A percentile compares a stretch with the other conserved stretches of the same genome.
phyloP scores from a whole-genome alignment of 2,113 vertebrate species.

The Nematolebias whitei region DNA sequence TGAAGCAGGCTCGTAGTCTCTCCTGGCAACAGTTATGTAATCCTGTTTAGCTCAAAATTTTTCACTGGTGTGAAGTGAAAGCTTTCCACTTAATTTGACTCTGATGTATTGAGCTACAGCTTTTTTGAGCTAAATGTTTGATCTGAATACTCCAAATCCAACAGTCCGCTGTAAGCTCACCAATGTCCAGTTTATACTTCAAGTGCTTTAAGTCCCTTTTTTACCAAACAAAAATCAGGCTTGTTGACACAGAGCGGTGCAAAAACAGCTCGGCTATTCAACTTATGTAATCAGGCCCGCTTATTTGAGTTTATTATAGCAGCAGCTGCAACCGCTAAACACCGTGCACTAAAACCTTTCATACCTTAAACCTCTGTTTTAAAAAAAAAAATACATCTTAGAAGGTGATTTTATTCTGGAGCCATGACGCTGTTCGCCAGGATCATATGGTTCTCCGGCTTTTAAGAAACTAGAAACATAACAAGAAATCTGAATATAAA shows the following conservation, averaged over 20 bases:
- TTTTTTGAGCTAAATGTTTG: slow-evolving; percentile 43
- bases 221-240: slow-evolving; percentile 37
- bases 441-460: too few species aligned
- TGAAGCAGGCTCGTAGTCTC: not conserved
- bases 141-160: slow-evolving; percentile 55
- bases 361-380: too few species aligned
- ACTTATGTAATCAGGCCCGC: slow-evolving; percentile 33
- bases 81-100: not conserved
- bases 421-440: too few species aligned
- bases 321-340: slow-evolving; percentile 14
- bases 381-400: too few species aligned
- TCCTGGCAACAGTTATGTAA: not conserved
- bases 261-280: slow-evolving; percentile 18
- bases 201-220: slow-evolving; percentile 48
- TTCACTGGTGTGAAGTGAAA: not conserved
- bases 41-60: not conserved
- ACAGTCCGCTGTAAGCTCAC: slow-evolving; percentile 44
- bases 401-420: too few species aligned
- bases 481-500: too few species aligned
- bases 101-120: not conserved
- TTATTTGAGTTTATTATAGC: slow-evolving; percentile 1
- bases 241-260: slow-evolving; percentile 13
- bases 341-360: not conserved
- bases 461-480: too few species aligned
- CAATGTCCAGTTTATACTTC: slow-evolving; percentile 48